phyloP scores from a whole-genome alignment of 37 sponge, comb jelly and placozoan genomes.

The Cladorhizidae sp. region DNA sequence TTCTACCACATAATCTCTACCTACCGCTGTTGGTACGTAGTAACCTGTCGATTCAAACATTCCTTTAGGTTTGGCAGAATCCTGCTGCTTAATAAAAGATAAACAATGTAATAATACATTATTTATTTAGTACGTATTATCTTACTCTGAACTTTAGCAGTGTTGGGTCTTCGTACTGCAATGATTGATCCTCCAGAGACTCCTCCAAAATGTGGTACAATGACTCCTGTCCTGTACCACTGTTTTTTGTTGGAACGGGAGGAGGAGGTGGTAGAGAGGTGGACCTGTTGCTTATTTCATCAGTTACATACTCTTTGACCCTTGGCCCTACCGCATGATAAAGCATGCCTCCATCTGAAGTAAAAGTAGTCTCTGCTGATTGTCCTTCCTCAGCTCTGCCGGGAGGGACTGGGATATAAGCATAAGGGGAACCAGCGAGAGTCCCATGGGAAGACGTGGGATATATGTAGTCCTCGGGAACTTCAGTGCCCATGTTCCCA shows the following conservation, averaged over 20 bases:
- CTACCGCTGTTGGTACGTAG: constrained; percentile 3
- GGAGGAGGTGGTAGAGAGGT: neutral
- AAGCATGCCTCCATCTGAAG: neutral
- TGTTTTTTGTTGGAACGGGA: neutral
- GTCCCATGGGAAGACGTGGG: neutral
- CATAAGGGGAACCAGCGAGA: too few species aligned
- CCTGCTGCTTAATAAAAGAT: neutral
- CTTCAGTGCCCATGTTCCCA: neutral
- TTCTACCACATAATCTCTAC: too few species aligned
- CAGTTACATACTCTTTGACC: too few species aligned
- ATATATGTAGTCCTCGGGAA: constrained; percentile 1
- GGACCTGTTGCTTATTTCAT: neutral
- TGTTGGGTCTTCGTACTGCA: neutral
- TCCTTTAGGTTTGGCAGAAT: neutral
- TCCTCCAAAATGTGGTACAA: neutral
- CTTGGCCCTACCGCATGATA: constrained; percentile 3
- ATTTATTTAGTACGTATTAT: too few species aligned
- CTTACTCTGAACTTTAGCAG: constrained; percentile 13
- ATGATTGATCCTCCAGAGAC: too few species aligned
- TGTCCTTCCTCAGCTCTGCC: too few species aligned
- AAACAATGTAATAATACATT: neutral
- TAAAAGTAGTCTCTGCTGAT: neutral
- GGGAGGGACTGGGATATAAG: neutral
- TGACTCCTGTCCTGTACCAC: neutral
- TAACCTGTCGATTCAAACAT: neutral